Conservation (phyloP, 2,113 vertebrate genomes). For the Eudyptes chrysolophus region DNA sequence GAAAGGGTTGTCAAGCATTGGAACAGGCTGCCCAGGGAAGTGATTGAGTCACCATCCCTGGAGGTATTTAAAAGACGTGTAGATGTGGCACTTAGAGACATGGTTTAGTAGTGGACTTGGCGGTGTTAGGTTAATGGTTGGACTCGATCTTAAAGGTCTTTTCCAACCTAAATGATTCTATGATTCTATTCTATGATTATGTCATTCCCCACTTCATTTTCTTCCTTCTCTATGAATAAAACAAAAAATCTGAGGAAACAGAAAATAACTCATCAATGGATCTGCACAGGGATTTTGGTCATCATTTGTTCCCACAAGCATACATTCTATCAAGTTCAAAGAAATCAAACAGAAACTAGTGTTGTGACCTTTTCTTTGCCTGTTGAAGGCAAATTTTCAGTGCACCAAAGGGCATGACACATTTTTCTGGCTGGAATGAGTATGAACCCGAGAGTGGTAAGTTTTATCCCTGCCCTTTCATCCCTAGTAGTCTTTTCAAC, state of each 20-base stretch:
- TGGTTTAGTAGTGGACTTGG: neutral
- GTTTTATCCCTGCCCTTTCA: neutral
- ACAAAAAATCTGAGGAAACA: neutral
- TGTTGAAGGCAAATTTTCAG: neutral
- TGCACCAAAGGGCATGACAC: neutral
- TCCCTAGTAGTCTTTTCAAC: neutral
- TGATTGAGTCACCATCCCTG: neutral
- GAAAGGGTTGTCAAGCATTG: neutral
- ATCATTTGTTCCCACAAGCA: neutral
- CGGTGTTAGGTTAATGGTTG: neutral
- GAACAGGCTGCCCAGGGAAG: neutral
- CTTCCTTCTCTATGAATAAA: neutral
- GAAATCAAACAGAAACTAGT: neutral
- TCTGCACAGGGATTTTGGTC: neutral
- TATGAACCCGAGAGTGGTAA: neutral
- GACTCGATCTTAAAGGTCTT: neutral
- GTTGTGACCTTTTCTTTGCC: neutral
- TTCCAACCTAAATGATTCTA: neutral
- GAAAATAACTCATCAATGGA: neutral
- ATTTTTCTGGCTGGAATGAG: neutral
- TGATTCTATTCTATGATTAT: neutral
- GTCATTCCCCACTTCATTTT: neutral
- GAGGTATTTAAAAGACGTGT: neutral
- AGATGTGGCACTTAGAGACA: neutral
- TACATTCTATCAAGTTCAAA: neutral